Evolutionary conservation across 2,888 invertebrate species (phyloP), one percentile per base, ranked within the genome.

Genomic region (Linhomoeus sp.): DNA sequence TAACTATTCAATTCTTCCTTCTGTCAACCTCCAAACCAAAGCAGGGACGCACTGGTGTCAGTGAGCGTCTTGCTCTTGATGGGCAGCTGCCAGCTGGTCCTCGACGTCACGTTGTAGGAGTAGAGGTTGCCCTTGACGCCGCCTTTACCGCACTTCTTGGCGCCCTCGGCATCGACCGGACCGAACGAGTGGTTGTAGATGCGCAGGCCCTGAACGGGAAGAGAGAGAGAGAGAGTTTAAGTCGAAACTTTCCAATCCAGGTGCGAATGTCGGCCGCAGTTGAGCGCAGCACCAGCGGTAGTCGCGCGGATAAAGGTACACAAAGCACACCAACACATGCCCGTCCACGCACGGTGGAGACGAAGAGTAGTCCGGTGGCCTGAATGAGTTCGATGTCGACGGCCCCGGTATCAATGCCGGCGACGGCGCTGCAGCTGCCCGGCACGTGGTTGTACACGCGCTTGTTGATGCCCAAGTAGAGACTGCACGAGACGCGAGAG

Each of bases 371-470:
- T 2, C 33, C 43, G 14, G 15, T 22, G 19, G 43, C n/a, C 29
- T 25, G 19, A 3, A 50, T 2, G 9, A 45, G 23, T 22, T 45
- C 50, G 36, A 51, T 46, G 23, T 49, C 51, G 25, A 40, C 49
- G 12, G 51, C 46, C 2, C 51, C 51, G 40, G 44, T 12, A 38
- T 49, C 47, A 1, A 49, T 39, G 20, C 49, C 49, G 2, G 46
- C 46, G 5, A 51, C 46, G 17, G 40, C 17, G 15, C 36, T 24
- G 41, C 51, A 51, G 15, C 24, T 3, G 19, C 51, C 51, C 2
- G 51, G 49, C 24, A 46, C 44, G 42, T 51, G 51, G 36, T 51
- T 51, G 44, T 47, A 51, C 3, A 47, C 49, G 17, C 51, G 43
- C 35, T 51, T 51, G 39, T 51, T 51, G 26, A 51, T 33, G 33